These are phyloP conservation scores for Brachyhypopomus occidentalis DNA, from an alignment of 2,113 vertebrate genomes.

Conservation along the genomic window DNA sequence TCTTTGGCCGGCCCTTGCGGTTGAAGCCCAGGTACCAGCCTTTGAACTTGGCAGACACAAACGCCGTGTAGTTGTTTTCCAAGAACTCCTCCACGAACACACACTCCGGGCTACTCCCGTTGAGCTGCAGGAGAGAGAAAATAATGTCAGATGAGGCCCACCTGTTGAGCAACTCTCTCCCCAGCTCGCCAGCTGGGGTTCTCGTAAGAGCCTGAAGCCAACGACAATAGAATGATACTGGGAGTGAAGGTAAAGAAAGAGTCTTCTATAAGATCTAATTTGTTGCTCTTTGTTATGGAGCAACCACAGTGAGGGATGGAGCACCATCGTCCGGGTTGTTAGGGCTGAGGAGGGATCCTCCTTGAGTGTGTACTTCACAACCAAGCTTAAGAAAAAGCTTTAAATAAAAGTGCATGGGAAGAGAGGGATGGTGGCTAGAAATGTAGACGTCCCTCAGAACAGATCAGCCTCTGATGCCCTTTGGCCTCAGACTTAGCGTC, in stretches of 20 bases:
- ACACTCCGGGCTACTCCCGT: constrained; percentile 79
- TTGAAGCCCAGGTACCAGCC: constrained; percentile 84
- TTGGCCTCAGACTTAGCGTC: neutral
- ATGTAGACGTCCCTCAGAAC: neutral
- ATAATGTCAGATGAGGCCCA: constrained; percentile 42
- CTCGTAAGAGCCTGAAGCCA: constrained; percentile 18
- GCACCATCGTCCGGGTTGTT: constrained; percentile 7
- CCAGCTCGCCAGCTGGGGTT: constrained; percentile 11
- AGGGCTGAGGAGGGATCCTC: constrained; percentile 4
- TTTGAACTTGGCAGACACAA: constrained; percentile 80
- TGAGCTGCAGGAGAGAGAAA: constrained; percentile 62
- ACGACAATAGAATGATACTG: constrained; percentile 25
- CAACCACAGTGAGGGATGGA: constrained; percentile 20
- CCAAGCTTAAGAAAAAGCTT: neutral
- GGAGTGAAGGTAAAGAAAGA: neutral
- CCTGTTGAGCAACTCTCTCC: constrained; percentile 45
- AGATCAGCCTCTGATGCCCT: neutral
- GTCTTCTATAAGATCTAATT: neutral
- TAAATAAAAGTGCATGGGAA: neutral
- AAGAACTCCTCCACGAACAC: constrained; percentile 82
- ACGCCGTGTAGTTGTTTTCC: constrained; percentile 83
- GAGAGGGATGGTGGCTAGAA: neutral
- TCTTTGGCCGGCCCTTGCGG: constrained; percentile 77
- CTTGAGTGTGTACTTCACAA: constrained; percentile 9
- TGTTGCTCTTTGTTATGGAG: constrained; percentile 25